Conservation (phyloP, 2,113 vertebrate species). For the Scomber colias region DNA sequence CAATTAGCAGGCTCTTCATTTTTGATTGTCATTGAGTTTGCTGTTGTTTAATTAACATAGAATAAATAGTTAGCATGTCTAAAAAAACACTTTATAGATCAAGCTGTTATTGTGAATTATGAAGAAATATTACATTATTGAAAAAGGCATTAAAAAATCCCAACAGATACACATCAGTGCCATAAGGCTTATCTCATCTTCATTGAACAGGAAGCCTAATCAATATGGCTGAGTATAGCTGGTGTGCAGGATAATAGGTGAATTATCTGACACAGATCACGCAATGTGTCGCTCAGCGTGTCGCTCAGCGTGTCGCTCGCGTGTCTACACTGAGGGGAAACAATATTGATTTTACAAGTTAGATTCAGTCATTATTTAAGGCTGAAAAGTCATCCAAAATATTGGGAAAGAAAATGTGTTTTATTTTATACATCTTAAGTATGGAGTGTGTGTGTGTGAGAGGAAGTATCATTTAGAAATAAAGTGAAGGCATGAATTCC, state of each 20-base stretch:
- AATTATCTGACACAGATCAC: slow-evolving; percentile 47
- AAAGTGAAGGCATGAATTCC: no score
- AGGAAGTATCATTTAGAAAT: no score
- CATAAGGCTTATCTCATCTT: slow-evolving; percentile 65
- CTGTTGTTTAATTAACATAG: not conserved
- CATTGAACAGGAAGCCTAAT: slow-evolving; percentile 80
- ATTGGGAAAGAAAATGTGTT: not conserved
- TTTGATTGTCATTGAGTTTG: not conserved
- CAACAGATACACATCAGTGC: not conserved
- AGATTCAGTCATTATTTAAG: not conserved
- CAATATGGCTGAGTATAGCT: slow-evolving; percentile 64
- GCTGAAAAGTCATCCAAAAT: not conserved
- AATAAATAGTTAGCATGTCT: not conserved
- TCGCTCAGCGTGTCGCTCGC: not conserved
- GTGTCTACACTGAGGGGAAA: not conserved
- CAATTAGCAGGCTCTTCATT: not conserved
- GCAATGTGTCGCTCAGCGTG: not conserved
- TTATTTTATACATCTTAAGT: not conserved
- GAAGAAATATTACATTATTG: not conserved
- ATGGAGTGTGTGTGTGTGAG: not conserved
- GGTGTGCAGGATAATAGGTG: slow-evolving; percentile 19
- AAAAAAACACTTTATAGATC: not conserved
- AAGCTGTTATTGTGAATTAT: not conserved
- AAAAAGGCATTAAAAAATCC: not conserved
- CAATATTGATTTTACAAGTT: slow-evolving; percentile 30